Evolutionary conservation across 2,888 invertebrate species (phyloP).

Genomic region (Ephialtes manifestator): DNA sequence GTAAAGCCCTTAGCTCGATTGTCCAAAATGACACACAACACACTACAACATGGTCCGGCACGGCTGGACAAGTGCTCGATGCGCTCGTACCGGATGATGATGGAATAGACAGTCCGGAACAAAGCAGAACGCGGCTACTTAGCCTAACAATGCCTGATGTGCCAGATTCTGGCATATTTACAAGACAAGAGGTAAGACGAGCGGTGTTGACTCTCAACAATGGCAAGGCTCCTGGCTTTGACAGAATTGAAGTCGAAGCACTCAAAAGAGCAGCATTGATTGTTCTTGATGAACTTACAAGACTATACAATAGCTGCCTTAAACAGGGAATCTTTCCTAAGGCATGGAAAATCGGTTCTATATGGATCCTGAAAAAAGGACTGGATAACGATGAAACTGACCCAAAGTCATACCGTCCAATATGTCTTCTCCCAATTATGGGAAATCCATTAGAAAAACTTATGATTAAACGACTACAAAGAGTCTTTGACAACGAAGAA

Average conservation of each 20-base stretch:
- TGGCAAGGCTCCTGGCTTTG: conserved; percentile 9
- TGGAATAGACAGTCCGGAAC: background rate
- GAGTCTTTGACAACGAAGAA: background rate
- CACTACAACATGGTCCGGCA: background rate
- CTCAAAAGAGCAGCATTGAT: background rate
- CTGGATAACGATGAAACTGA: conserved; percentile 16
- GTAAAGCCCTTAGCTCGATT: background rate
- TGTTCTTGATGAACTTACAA: background rate
- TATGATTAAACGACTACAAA: background rate
- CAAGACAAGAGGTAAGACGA: background rate
- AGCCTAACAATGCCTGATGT: background rate
- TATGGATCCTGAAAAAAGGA: conserved; percentile 13
- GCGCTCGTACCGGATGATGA: background rate
- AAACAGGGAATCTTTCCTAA: background rate
- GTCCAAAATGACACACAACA: background rate
- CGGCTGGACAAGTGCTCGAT: background rate
- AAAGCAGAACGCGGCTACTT: background rate
- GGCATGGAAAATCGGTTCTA: conserved; percentile 7
- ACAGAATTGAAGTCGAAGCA: background rate
- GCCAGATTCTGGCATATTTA: background rate
- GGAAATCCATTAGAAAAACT: conserved; percentile 32
- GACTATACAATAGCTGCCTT: background rate
- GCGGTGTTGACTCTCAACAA: background rate
- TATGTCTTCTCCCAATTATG: background rate
- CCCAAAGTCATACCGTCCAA: conserved; percentile 25